Percentiles rank a stretch among this genome's conserved stretches.
These are phyloP conservation scores for Lepus oiostolus DNA, from an alignment of 2,797 vertebrate genomes.

Conservation along the genomic window DNA sequence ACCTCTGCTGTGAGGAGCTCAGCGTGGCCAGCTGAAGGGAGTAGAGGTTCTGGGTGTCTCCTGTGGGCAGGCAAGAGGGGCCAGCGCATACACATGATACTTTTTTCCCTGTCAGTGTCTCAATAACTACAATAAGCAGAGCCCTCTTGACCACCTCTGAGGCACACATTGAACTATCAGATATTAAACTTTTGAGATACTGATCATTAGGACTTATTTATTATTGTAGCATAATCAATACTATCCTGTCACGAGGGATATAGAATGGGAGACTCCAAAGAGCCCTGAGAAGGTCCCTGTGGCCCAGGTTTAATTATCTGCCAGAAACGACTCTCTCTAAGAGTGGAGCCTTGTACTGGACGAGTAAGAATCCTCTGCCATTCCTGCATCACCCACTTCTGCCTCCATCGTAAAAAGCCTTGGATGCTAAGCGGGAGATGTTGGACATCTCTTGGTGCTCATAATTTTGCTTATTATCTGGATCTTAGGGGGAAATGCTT, in stretches of 20 bases:
- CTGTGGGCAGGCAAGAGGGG: not conserved
- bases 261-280: not conserved
- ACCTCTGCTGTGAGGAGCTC: not conserved
- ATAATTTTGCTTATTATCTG: not conserved
- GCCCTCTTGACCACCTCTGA: not conserved
- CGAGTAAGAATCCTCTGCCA: not conserved
- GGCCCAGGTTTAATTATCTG: not conserved
- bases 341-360: not conserved
- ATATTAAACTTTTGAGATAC: not conserved
- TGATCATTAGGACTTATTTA: not conserved
- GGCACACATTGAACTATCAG: not conserved
- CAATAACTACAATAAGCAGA: not conserved
- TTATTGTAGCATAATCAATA: not conserved
- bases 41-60: not conserved
- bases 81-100: accelerated
- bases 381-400: not conserved
- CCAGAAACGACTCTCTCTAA: not conserved
- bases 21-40: not conserved
- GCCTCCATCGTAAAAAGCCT: not conserved
- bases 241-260: not conserved
- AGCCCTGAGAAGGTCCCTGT: not conserved
- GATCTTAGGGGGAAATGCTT: not conserved
- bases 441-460: not conserved
- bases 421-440: not conserved
- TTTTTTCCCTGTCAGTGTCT: not conserved